Evolutionary conservation across 2,113 vertebrate genomes (phyloP), one percentile per base, ranked within the genome.

Genomic region (Cyanoramphus novaezelandiae): DNA sequence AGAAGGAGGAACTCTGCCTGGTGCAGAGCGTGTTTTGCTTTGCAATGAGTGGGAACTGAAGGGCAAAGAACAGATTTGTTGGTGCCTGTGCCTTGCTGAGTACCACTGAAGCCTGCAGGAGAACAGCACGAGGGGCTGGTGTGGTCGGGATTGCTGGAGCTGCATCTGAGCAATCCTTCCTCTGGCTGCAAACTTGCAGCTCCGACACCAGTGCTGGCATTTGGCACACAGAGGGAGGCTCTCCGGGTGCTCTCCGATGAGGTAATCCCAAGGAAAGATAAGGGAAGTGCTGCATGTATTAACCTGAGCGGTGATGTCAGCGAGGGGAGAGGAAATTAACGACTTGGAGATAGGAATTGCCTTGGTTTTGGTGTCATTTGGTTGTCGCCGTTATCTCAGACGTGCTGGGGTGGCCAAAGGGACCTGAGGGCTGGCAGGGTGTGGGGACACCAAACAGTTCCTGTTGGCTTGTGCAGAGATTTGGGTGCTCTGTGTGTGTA

Each of bases 241-340:
- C 83, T 71, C 74, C 6, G 33, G 31, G 59, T 37, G 12, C 85
- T 85, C 90, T 92, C 39, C 55, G 69, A 90, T 95, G 96, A 97
- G 95, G 91, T 94, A 89, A 97, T 96, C 76, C 65, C 39, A 1
- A 16, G 21, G 75, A 49, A 13, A 93, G 93, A 92, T 93, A 94
- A 92, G 92, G 77, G 74, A 35, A 88, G 93, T 5, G 71, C 59
- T 53, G 92, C 90, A 4, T 97, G 94, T 82, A 10, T 31, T 41
- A 83, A 97, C 91, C 81, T 91, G 88, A 91, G 37, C 20, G 31
- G 68, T 93, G 93, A 93, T 92, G 93, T 88, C 90, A 95, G 95
- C 11, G 25, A 3, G 68, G 28, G 70, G 20, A 59, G 53, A 53
- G 85, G 91, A 23, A 41, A 95, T 68, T 16, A 25, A 78, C 72